Conservation (phyloP, 2,113 vertebrate species). For the Esox niger region DNA sequence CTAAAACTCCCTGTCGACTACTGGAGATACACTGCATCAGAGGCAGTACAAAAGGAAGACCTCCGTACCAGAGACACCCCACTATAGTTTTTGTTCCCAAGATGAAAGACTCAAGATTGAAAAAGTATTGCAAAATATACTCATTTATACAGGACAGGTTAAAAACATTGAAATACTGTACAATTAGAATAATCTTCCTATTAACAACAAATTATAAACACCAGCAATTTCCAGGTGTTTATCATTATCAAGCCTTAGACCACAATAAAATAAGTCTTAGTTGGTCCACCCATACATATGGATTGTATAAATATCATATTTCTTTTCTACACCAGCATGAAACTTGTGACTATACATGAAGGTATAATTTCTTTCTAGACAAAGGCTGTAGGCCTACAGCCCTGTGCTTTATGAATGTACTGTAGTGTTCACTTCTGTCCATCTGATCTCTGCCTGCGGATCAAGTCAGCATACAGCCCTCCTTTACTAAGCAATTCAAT, state of each 20-base stretch:
- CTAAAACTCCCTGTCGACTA: too few relatives aligned
- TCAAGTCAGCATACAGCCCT: slow-evolving; percentile 86
- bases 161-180: slow-evolving; percentile 27
- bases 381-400: not conserved
- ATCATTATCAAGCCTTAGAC: not conserved
- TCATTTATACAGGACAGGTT: slow-evolving; percentile 29
- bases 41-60: too few relatives aligned
- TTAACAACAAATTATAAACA: slow-evolving; percentile 13
- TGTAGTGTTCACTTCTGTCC: slow-evolving; percentile 57
- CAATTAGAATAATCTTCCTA: slow-evolving; percentile 29
- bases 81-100: too few relatives aligned
- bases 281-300: slow-evolving; percentile 34
- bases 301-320: slow-evolving; percentile 10
- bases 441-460: slow-evolving; percentile 80
- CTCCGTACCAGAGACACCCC: too few relatives aligned
- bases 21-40: too few relatives aligned
- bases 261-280: not conserved
- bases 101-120: too few relatives aligned
- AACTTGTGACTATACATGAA: too few relatives aligned
- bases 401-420: not conserved
- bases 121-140: not conserved
- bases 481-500: slow-evolving; percentile 79
- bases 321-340: not conserved
- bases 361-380: not conserved
- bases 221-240: not conserved